Base-by-base conservation (phyloP, 2,888 invertebrate genomes). In the Drosophila birchii region DNA sequence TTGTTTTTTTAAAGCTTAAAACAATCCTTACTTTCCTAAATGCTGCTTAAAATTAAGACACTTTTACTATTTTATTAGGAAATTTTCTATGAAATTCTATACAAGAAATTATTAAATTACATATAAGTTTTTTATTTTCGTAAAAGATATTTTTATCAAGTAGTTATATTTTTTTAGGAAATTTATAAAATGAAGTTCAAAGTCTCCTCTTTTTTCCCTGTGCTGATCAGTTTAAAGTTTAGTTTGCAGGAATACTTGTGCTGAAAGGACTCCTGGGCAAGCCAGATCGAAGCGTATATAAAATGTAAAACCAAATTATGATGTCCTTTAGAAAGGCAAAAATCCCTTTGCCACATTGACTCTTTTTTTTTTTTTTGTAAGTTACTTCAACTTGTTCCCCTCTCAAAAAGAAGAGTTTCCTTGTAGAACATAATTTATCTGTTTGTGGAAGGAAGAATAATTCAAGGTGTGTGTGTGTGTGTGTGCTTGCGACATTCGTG, bases 391-490 rank as follows among this genome's bases (percentile, higher is more conserved):
- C 32, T 41, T 1, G 5, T 3, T 29, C n/a, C 29, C 16, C 26
- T 38, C n/a, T 38, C 29, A 32, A 29, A 20, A 14, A 66, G 74
- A 57, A 58, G 76, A 76, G 29, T 78, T 77, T 84, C 78, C 84
- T 88, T 82, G 90, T 78, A 79, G 76, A 81, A 88, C 84, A 90
- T 86, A 87, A 88, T 86, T 90, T 89, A 88, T 89, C 88, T 89
- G 88, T 84, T 90, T 89, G 89, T 77, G 78, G 78, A 82, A 81
- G 79, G 82, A 85, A 84, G 82, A 85, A 84, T 88, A 88, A 89
- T 90, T 90, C 80, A 86, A 86, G 89, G 85, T 80, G 80, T 26
- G 45, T n/a, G 44, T 5, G 41, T 69, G 75, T 76, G 75, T 76
- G 81, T 80, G 79, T 74, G 75, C 72, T 72, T 69, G 81, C 85